phyloP scores from a whole-genome alignment of 2,113 vertebrate species.

The Pteruthius melanotis region DNA sequence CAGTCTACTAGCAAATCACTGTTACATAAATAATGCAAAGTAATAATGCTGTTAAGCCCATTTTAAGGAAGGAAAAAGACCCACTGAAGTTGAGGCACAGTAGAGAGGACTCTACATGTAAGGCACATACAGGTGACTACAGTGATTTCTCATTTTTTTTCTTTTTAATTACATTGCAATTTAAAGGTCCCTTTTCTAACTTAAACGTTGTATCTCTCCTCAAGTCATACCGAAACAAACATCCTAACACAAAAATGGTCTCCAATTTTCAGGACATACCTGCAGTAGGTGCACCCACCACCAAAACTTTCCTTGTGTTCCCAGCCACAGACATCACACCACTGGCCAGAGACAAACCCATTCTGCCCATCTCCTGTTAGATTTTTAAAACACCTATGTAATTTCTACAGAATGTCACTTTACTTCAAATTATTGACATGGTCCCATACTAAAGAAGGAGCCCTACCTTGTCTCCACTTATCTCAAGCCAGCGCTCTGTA shows the following conservation, averaged over 20 bases:
- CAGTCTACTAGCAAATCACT: background rate
- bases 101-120: background rate
- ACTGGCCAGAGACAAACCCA: conserved; percentile 74
- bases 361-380: conserved; percentile 67
- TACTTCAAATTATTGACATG: background rate
- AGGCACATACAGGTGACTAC: background rate
- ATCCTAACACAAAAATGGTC: background rate
- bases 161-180: background rate
- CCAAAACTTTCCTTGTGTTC: conserved; percentile 55
- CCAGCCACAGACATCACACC: conserved; percentile 69
- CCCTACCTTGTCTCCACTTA: conserved; percentile 70
- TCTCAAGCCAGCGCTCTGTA: background rate
- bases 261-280: conserved; percentile 51
- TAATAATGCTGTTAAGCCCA: background rate
- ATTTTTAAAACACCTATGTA: background rate
- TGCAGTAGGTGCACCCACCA: conserved; percentile 70
- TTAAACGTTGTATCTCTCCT: background rate
- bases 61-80: background rate
- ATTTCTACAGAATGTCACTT: background rate
- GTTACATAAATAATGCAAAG: background rate
- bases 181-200: background rate
- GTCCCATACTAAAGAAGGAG: background rate
- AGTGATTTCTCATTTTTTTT: background rate
- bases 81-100: background rate
- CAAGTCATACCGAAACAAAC: background rate